Evolutionary conservation across 1,140 invertebrate genomes (phyloP), one percentile per base, ranked within the genome.

Genomic region (Globodera rostochiensis): DNA sequence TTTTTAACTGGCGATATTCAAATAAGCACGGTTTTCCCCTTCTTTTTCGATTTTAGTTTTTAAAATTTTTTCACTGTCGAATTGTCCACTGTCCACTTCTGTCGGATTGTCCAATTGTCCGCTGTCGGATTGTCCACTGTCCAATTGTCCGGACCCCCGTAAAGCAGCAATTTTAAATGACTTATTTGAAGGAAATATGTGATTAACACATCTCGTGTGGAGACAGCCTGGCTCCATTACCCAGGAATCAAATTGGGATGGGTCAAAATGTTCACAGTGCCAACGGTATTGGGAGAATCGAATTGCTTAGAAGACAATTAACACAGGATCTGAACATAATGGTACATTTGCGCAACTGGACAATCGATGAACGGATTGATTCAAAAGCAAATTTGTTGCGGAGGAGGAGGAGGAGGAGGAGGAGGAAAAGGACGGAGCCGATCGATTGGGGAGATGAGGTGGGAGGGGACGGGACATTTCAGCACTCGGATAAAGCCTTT

Each of bases 301-400:
- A 25, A 25, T 25, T 25, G 25, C 25, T 25, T 25, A 25, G 25
- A 25, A 25, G 25, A 25, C 25, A 25, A 25, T 47, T 70, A 73
- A 25, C 25, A 25, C 25, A 85, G 57, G 80, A 85, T 21, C 60
- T 82, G 13, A 85, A 85, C 73, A 86, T 85, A 25, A 85, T 85
- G 84, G 80, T 85, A 8, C 84, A 85, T 84, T 57, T 85, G 77
- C 73, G 84, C 50, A 85, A 85, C 50, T 85, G 84, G 84, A 87
- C 64, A n/a, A 87, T 84, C 1, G 69, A 21, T 15, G 9, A 60
- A 13, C 57, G 57, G 6, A 60, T 15, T 13, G 13, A 11, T 13
- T 60, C 57, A 19, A 60, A 60, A 4, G 49, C 49, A 50, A 50
- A 50, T 7, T 50, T 50, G 49, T 6, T 50, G 49, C 6, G 9